A percentile compares a stretch with the other conserved stretches of the same genome.
Evolutionary conservation across 2,113 vertebrate species (phyloP).

Genomic region (Tauraco erythrolophus): DNA sequence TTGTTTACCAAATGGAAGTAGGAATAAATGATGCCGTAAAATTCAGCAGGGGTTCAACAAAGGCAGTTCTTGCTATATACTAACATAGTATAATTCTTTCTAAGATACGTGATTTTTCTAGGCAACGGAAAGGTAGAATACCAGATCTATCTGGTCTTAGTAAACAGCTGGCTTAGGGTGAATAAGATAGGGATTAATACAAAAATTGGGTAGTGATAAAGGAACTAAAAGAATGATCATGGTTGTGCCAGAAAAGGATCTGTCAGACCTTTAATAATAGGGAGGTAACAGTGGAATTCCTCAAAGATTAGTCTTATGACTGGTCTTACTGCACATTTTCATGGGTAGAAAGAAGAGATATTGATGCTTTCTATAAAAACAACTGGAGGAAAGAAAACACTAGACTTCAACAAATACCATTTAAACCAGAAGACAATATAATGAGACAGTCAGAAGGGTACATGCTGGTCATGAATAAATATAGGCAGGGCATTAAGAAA

Average conservation of each 20-base stretch:
- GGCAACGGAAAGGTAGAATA: neutral
- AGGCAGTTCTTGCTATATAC: neutral
- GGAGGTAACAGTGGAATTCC: neutral
- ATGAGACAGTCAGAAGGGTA: neutral
- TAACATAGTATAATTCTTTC: neutral
- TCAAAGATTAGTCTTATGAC: neutral
- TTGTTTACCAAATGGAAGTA: neutral
- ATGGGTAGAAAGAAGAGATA: neutral
- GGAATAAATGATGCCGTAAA: neutral
- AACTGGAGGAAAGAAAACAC: neutral
- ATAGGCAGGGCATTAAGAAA: neutral
- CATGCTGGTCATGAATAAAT: neutral
- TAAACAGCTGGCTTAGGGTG: neutral
- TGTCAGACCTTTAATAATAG: neutral
- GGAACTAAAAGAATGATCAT: neutral
- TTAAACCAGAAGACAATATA: neutral
- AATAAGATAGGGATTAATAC: neutral
- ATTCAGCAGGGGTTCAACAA: neutral
- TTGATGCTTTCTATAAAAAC: neutral
- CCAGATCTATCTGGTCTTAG: neutral
- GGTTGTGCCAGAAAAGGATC: neutral
- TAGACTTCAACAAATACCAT: neutral
- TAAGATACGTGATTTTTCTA: neutral
- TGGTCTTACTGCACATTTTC: neutral
- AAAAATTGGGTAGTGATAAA: neutral